Evolutionary conservation across 2,797 vertebrate species (phyloP), one percentile per base, ranked within the genome.

Genomic region (Linurgus olivaceus): DNA sequence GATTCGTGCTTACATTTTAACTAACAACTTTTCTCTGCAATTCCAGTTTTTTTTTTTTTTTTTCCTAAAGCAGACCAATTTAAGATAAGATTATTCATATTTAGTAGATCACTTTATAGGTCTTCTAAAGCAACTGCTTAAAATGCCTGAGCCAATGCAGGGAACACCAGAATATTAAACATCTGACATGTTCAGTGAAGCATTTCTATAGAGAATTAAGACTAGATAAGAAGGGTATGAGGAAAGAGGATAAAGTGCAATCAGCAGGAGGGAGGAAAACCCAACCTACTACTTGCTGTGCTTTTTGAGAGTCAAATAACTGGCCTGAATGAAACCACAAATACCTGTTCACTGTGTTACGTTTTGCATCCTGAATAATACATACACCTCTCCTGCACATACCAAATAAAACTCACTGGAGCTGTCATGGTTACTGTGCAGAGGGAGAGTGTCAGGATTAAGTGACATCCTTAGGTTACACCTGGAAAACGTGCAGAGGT

Each of bases 341-440:
- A 77, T 85, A 90, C 94, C 86, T 89, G 86, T 42, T 24, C 87
- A 72, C 90, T 55, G 68, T 18, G 21, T 63, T 51, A 42, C 6
- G 1, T 45, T 86, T 47, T 57, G 94, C 65, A 75, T 85, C 88
- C 74, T 97, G 90, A 97, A 97, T 97, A 97, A 97, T 92, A 71
- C 87, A 98, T 42, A 9, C 28, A 45, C 37, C 21, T 82, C 84
- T 61, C 71, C 21, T 31, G 70, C 19, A 54, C 8, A 51, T 1
- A 8, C 81, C 77, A 45, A 79, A 88, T 42, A 93, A 96, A 96
- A 93, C 86, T 62, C 44, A 11, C 7, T 80, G 42, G 76, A 62
- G 54, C 70, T 73, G 74, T 71, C 57, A 17, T 5, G 33, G 33
- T 45, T 47, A 31, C 15, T 23, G 51, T 28, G 58, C 74, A 76